These are phyloP conservation scores for Cariama cristata DNA, from an alignment of 2,113 vertebrate species.

Conservation along the genomic window DNA sequence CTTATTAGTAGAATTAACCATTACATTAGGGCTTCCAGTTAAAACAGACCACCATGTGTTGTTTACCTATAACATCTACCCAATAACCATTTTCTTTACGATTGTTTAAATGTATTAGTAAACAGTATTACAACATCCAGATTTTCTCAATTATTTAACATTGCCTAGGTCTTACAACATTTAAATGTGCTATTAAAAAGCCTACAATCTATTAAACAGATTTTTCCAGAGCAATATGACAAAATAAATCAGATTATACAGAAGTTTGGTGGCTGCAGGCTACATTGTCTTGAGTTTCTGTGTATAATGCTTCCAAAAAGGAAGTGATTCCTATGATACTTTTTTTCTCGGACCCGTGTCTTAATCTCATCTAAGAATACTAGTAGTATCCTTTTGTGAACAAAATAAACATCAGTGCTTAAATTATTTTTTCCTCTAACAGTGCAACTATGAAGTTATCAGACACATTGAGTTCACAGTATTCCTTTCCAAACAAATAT, in stretches of 20 bases:
- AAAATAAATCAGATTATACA: not conserved
- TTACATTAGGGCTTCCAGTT: not conserved
- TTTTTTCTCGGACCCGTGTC: not conserved
- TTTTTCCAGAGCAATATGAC: not conserved
- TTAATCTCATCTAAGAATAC: not conserved
- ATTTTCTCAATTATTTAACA: not conserved
- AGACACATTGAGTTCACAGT: not conserved
- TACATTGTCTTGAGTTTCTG: not conserved
- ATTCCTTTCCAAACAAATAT: not conserved
- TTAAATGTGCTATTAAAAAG: not conserved
- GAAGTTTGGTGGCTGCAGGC: not conserved
- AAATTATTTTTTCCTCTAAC: not conserved
- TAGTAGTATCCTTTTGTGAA: not conserved
- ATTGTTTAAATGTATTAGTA: not conserved
- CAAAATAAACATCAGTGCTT: not conserved
- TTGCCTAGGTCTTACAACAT: not conserved
- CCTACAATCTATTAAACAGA: not conserved
- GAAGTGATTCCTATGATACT: accelerated
- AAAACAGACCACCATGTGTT: conserved; percentile 16
- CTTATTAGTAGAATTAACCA: not conserved
- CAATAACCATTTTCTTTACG: not conserved
- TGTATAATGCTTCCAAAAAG: not conserved
- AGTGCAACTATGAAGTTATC: not conserved
- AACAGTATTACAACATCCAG: not conserved
- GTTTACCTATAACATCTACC: conserved; percentile 21